Evolutionary conservation across 2,113 vertebrate species (phyloP).

Genomic region (Syngnathoides biaculeatus): DNA sequence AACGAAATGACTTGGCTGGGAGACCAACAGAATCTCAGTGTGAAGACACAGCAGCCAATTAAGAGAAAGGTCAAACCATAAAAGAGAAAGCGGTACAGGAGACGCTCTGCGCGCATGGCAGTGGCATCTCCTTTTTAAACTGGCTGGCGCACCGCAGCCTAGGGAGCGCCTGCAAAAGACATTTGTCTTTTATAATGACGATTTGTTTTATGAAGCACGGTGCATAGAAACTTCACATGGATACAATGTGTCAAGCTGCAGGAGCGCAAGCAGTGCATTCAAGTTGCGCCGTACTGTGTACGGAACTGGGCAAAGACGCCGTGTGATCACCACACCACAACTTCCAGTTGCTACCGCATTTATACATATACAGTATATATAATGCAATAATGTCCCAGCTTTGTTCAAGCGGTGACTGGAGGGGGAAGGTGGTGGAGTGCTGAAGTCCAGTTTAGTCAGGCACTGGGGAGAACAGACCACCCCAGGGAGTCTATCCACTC

Average conservation of each 20-base stretch:
- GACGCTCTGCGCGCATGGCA: conserved; percentile 40
- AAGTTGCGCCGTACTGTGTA: conserved; percentile 20
- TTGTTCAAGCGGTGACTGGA: conserved; percentile 42
- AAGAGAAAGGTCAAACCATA: conserved; percentile 72
- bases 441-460: conserved; percentile 42
- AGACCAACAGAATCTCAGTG: conserved; percentile 66
- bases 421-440: too few relatives aligned
- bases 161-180: conserved; percentile 40
- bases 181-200: conserved; percentile 56
- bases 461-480: conserved; percentile 35
- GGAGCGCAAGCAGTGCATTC: conserved; percentile 26
- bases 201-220: conserved; percentile 58
- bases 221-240: conserved; percentile 40
- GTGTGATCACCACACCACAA: conserved; percentile 48
- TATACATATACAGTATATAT: too few relatives aligned
- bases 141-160: conserved; percentile 33
- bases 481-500: conserved; percentile 24
- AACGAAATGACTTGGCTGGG: conserved; percentile 55
- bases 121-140: conserved; percentile 43
- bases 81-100: conserved; percentile 56
- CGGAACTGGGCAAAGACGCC: conserved; percentile 16
- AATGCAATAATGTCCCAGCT: conserved; percentile 43
- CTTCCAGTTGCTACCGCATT: conserved; percentile 57
- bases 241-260: conserved; percentile 46
- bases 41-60: conserved; percentile 73